Percentiles rank a stretch among this genome's conserved stretches.
Conservation (phyloP, 2,888 invertebrate genomes). For the Vesta saturnalis region DNA sequence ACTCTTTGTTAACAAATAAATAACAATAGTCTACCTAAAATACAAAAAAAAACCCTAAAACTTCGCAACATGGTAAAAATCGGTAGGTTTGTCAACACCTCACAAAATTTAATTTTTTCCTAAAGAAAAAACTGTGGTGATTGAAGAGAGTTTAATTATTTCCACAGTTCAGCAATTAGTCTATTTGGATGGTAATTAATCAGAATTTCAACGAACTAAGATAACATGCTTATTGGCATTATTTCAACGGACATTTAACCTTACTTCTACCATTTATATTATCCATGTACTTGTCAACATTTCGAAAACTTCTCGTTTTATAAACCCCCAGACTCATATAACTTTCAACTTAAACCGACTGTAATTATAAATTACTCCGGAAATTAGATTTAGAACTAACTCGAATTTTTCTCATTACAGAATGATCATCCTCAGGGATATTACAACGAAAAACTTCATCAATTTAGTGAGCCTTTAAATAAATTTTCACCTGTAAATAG, state of each 20-base stretch:
- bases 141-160: conserved; percentile 29
- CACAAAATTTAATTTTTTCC: neutral
- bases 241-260: conserved; percentile 46
- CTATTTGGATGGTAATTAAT: conserved; percentile 17
- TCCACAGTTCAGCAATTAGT: conserved; percentile 24
- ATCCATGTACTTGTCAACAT: conserved; percentile 42
- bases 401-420: conserved; percentile 50
- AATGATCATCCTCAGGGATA: conserved; percentile 61
- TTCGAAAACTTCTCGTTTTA: conserved; percentile 43
- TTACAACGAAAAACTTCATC: conserved; percentile 64
- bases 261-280: conserved; percentile 31
- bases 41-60: neutral
- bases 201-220: conserved; percentile 29
- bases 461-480: conserved; percentile 64
- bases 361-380: conserved; percentile 47
- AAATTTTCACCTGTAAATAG: conserved; percentile 65
- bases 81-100: conserved; percentile 8
- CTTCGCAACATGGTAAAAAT: neutral
- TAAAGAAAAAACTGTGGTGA: conserved; percentile 4
- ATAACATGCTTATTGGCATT: conserved; percentile 40
- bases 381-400: conserved; percentile 24
- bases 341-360: conserved; percentile 44
- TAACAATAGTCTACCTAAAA: conserved; percentile 14
- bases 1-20: conserved; percentile 21
- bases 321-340: conserved; percentile 45